Base-by-base conservation (phyloP, 2,888 invertebrate species). In the Clostera curtula region DNA sequence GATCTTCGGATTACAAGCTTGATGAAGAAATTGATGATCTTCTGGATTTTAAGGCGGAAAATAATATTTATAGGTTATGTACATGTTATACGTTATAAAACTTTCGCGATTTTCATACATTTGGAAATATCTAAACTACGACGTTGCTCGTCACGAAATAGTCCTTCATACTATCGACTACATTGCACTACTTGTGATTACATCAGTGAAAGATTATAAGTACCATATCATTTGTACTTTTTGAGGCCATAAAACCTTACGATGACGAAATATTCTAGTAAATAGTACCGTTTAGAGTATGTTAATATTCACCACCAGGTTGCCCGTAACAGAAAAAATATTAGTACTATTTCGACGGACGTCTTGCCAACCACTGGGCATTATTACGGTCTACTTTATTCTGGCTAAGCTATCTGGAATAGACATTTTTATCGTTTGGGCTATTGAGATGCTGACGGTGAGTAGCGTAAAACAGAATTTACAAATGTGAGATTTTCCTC, bases 371-470 rank as follows among this genome's bases (percentile, higher is more conserved):
- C 72, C 76, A 0, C 71, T 71, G 12, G 37, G 31, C 2, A 46
- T 66, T 4, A 37, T 65, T 4, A 27, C 52, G 2, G 21, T 25
- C 0, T 77, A 66, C 29, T 27, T 57, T 1, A 1, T 58, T 0
- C 31, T 69, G 4, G 40, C 51, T 2, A 65, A 70, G 33, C 12
- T 59, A 3, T 34, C 57, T 5, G 77, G 77, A 1, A 32, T 44
- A 5, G 47, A 53, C 2, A 40, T 66, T n/a, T 18, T 74, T 2
- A 47, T 56, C 3, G 52, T 64, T 38, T 76, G 67, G 64, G 43
- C 63, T 2, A 40, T 70, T 21, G 68, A 71, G 13, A 49, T 76
- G 6, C 45, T 76, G 31, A n/a, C 51, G 56, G 76, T 72, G 41
- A 31, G 20, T 28, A 18, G n/a, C n/a, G n/a, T n/a, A n/a, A n/a